These are phyloP conservation scores for Silurus lanzhouensis DNA, from an alignment of 2,797 vertebrate genomes.

Conservation along the genomic window DNA sequence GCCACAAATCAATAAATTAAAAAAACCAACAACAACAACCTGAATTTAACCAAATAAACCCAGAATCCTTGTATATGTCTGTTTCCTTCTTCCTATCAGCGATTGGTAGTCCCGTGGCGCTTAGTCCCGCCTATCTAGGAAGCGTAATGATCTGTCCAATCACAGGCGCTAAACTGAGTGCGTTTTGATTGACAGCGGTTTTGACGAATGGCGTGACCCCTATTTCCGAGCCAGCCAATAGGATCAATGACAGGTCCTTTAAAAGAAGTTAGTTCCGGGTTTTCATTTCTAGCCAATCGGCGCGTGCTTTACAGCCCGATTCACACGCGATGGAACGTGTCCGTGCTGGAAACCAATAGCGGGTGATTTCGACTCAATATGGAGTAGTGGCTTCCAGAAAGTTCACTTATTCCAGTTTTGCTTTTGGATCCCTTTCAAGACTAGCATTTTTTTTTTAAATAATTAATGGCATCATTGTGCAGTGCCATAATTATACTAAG, in stretches of 20 bases:
- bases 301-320: conserved; percentile 3
- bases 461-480: not conserved
- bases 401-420: not conserved
- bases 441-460: not conserved
- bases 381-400: conserved; percentile 1
- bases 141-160: not conserved
- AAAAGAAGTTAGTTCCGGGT: not conserved
- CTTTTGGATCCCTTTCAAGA: not conserved
- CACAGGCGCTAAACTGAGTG: not conserved
- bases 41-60: no score
- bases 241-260: conserved; percentile 17
- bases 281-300: conserved; percentile 30
- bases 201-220: not conserved
- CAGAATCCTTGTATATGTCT: no score
- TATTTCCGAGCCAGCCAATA: conserved; percentile 33
- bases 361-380: not conserved
- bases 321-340: conserved; percentile 2
- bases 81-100: no score
- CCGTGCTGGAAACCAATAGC: not conserved
- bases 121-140: not conserved
- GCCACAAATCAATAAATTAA: no score
- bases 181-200: conserved; percentile 23
- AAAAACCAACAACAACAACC: no score
- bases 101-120: not conserved
- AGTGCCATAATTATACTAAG: not conserved